These are phyloP conservation scores for Dendrolimus kikuchii DNA, from an alignment of 1,140 invertebrate species.

Conservation along the genomic window DNA sequence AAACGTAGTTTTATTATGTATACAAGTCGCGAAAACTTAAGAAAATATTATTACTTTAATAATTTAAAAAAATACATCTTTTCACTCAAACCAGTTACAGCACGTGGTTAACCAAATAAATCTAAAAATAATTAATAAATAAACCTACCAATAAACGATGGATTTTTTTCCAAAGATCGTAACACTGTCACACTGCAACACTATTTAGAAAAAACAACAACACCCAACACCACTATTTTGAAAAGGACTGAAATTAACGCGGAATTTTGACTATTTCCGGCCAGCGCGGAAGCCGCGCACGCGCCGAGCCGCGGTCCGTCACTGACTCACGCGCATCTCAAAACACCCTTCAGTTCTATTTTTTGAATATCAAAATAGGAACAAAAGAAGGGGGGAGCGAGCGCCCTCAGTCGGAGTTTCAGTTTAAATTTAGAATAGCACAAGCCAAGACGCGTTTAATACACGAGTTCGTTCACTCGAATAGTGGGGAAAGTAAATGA, in stretches of 20 bases:
- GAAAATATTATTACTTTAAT: no score
- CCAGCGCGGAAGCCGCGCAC: conserved; percentile 33
- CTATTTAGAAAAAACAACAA: conserved; percentile 12
- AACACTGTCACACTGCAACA: conserved; percentile 3
- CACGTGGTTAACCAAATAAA: no score
- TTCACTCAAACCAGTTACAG: no score
- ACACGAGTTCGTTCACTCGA: conserved; percentile 55
- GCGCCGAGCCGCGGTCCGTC: conserved; percentile 44
- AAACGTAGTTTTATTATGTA: no score
- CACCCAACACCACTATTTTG: conserved; percentile 21
- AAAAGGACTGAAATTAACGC: conserved; percentile 9
- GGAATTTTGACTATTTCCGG: conserved; percentile 15
- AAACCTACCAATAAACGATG: conserved; percentile 7
- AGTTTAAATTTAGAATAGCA: conserved; percentile 46
- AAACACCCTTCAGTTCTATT: conserved; percentile 62
- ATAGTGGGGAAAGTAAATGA: background rate
- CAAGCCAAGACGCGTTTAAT: conserved; percentile 24
- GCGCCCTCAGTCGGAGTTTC: conserved; percentile 41
- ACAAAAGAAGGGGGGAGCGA: conserved; percentile 64
- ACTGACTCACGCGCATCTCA: conserved; percentile 60
- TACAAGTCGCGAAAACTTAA: no score
- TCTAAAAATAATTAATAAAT: background rate
- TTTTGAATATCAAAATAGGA: conserved; percentile 61
- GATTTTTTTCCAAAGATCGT: conserved; percentile 1
- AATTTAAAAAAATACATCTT: no score